Evolutionary conservation across 2,113 vertebrate genomes (phyloP).

Genomic region (Notarius lentiginosus): DNA sequence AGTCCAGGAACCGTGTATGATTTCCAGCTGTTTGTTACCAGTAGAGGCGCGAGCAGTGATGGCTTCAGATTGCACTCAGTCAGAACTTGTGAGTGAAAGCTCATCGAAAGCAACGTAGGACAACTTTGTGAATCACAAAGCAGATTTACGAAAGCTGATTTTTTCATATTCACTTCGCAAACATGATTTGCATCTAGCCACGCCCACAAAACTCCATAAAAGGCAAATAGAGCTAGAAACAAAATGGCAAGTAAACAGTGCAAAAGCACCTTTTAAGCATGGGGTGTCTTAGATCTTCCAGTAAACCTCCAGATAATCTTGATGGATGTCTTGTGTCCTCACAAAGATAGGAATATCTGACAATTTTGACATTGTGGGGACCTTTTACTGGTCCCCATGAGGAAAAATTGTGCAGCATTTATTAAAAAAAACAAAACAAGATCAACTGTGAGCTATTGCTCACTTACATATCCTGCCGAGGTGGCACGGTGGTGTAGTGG

Average conservation of each 20-base stretch:
- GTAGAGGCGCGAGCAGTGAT: conserved; percentile 70
- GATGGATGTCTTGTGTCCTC: not conserved
- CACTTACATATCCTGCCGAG: no score
- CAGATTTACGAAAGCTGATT: not conserved
- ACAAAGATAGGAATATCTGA: not conserved
- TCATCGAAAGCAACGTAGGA: not conserved
- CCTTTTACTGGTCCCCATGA: no score
- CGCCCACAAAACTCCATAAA: not conserved
- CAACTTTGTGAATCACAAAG: not conserved
- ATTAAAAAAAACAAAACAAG: no score
- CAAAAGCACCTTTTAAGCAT: not conserved
- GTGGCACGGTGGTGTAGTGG: no score
- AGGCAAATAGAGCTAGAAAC: not conserved
- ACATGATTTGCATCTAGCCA: not conserved
- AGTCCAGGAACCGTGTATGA: conserved; percentile 76
- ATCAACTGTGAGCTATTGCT: no score
- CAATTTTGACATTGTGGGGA: no score
- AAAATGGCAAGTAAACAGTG: not conserved
- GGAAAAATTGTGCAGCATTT: no score
- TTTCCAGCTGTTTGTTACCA: conserved; percentile 74
- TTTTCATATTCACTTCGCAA: not conserved
- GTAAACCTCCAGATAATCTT: not conserved
- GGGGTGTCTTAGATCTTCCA: not conserved
- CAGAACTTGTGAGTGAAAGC: conserved; percentile 76
- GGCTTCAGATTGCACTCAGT: conserved; percentile 65